Base-by-base conservation (phyloP, 1,140 invertebrate species). In the Drosophila nannoptera region DNA sequence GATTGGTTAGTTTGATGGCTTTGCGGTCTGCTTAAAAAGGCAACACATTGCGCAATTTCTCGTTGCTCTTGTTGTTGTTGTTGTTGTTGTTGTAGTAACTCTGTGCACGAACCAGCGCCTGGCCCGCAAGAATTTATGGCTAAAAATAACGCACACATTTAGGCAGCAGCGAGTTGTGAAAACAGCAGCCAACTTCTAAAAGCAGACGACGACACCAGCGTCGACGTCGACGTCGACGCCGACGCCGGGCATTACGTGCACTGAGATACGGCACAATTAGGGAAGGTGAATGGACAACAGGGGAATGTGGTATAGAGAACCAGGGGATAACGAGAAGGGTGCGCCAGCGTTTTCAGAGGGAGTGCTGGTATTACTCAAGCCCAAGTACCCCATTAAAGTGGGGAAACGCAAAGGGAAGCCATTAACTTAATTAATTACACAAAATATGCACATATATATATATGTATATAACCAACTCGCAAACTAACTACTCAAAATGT, bases 111-210 rank as follows among this genome's bases (percentile, higher is more conserved):
- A 14, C 52, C 33, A 62, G 49, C 45, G 56, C 62, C 36, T 71
- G 60, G 58, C 54, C 65, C 29, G 40, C 45, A 67, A 69, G 65
- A 74, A 82, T 77, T 77, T 71, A 77, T 75, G 69, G 62, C 78
- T 81, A 70, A 82, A 81, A 70, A 77, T 71, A 81, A 77, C 58
- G 63, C 78, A 77, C 66, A 74, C 78, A 81, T 66, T 81, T 62
- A 54, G 46, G 67, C 56, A 40, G 55, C 45, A 33, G 29, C 35
- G 49, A 50, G 43, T 42, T 55, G 8, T 43, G 12, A 56, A 56
- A 56, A 56, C 54, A 56, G 40, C 31, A 32, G 40, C 29, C 38
- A 43, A 55, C 50, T 53, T 53, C 49, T 53, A 29, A 53, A 63
- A 63, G 35, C 49, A 52, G 61, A 54, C 58, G 58, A 48, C 45